Evolutionary conservation across 2,797 vertebrate genomes (phyloP).

Genomic region (Chanos chanos): DNA sequence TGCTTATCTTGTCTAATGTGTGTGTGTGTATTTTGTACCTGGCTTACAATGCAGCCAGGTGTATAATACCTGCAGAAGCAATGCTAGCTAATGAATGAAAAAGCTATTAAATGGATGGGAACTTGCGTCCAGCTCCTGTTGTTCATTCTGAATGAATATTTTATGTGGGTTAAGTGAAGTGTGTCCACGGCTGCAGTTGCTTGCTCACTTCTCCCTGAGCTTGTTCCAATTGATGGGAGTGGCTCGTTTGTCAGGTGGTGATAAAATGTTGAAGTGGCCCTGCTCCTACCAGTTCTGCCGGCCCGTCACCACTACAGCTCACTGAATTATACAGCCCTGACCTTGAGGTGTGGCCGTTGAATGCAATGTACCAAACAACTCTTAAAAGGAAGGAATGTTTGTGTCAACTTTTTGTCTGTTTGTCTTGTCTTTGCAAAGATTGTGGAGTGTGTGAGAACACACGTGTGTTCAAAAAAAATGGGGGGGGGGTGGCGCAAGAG

Average conservation of each 20-base stretch:
- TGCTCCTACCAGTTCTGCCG: background rate
- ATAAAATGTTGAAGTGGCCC: conserved; percentile 35
- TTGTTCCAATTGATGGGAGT: conserved; percentile 23
- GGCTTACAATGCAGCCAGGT: conserved; percentile 27
- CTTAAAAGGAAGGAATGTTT: conserved; percentile 10
- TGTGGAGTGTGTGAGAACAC: too few species aligned
- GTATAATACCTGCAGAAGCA: conserved; percentile 28
- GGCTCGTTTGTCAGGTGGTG: conserved; percentile 39
- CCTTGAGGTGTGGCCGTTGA: conserved; percentile 29
- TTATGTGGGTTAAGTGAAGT: conserved; percentile 29
- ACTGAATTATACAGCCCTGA: conserved; percentile 37
- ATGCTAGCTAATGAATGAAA: conserved; percentile 20
- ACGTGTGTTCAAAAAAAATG: too few species aligned
- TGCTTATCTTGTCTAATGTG: conserved; percentile 15
- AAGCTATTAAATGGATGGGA: conserved; percentile 38
- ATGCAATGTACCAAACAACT: conserved; percentile 1
- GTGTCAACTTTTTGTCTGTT: background rate
- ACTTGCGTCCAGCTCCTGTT: conserved; percentile 31
- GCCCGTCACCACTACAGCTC: conserved; percentile 22
- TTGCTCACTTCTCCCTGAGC: background rate
- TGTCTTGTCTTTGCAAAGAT: too few species aligned
- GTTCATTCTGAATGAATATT: conserved; percentile 30
- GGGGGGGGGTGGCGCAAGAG: too few species aligned
- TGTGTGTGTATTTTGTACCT: conserved; percentile 24
- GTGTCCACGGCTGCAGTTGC: conserved; percentile 18